Evolutionary conservation across 1,140 invertebrate species (phyloP), one percentile per base, ranked within the genome.

Genomic region (Drosophila nigrodunni): DNA sequence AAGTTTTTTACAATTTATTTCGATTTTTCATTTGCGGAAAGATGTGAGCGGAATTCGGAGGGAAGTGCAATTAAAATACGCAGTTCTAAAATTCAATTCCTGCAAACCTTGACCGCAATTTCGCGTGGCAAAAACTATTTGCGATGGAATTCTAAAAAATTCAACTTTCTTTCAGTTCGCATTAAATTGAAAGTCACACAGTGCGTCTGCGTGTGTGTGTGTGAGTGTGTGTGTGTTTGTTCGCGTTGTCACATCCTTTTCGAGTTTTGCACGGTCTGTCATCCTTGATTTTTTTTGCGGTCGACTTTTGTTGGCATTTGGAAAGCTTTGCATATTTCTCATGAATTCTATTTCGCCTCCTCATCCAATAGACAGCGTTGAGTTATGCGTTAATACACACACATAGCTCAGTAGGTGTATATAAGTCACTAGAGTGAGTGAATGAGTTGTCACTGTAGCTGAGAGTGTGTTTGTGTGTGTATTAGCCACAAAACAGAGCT

Each of bases 321-420:
- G 43, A 71, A 60, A 47, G 62, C 75, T 80, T 87, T 82, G 80
- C 82, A 87, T 82, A 87, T 76, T 57, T 61, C 74, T 61, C 74
- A 76, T 76, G 74, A 76, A 76, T 76, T 72, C 69, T 60, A 76
- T 76, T 76, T 73, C 9, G 39, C 7, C 15, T 25, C 11, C 30
- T 13, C 44, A 25, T 3, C 11, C 50, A 41, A 52, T 13, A 58
- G 69, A 49, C 13, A 43, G 13, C 64, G 41, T 43, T 70, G 66
- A 74, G 47, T 62, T 74, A 62, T 70, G 57, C 67, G 67, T 70
- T 66, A 58, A 70, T 69, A 62, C 44, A 18, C n/a, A 3, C 21
- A 18, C 25, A 9, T 58, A 21, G 11, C 35, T 62, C 18, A 2
- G 18, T 21, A 13, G 50, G 64, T 74, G 71, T 68, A 74, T 60